Conservation (phyloP, 2,113 vertebrate genomes). For the Ceyx margarethae region DNA sequence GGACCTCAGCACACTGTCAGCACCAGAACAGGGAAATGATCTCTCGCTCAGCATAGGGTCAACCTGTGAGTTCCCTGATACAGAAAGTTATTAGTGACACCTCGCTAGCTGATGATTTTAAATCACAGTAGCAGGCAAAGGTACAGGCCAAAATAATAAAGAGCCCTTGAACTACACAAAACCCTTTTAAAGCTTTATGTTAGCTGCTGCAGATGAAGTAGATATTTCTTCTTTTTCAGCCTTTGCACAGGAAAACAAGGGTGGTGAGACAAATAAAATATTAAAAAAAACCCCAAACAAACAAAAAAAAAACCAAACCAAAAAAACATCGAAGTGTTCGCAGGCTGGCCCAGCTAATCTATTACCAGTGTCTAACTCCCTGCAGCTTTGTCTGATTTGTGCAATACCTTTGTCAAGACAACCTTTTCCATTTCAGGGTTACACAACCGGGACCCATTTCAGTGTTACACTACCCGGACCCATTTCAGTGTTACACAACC, state of each 20-base stretch:
- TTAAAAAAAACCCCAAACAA: neutral
- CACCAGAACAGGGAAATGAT: neutral
- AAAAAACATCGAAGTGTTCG: neutral
- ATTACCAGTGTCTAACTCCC: neutral
- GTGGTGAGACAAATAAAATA: neutral
- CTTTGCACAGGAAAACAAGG: neutral
- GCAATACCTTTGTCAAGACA: neutral
- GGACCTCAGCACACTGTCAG: neutral
- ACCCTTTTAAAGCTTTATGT: constrained; percentile 1
- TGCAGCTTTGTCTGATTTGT: neutral
- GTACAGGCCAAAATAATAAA: constrained; percentile 14
- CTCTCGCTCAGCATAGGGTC: neutral
- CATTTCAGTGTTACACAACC: too few species aligned
- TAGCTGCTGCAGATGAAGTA: neutral
- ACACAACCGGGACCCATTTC: too few species aligned
- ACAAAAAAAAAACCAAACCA: neutral
- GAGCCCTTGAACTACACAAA: neutral
- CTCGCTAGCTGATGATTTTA: neutral
- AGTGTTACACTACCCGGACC: too few species aligned
- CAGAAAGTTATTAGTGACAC: neutral
- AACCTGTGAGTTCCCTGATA: neutral
- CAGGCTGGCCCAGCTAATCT: neutral
- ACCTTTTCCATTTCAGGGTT: too few species aligned
- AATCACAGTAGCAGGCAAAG: neutral
- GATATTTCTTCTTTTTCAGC: neutral